These are phyloP conservation scores for Pseudomugil tenellus DNA, from an alignment of 2,797 vertebrate species.

Conservation along the genomic window DNA sequence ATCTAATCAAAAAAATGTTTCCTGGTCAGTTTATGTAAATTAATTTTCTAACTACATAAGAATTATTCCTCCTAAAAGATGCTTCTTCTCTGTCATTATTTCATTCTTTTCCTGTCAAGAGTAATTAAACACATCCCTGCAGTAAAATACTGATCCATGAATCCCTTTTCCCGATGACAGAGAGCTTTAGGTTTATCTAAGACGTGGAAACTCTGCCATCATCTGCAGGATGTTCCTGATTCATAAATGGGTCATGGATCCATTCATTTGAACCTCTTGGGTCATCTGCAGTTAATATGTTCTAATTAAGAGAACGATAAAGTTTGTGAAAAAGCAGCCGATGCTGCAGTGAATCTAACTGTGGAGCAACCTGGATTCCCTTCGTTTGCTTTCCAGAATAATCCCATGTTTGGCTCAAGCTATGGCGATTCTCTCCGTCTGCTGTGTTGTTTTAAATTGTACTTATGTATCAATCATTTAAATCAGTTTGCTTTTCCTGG, in stretches of 20 bases:
- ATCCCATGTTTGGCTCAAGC: neutral
- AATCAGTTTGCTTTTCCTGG: neutral
- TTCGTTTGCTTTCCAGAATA: no score
- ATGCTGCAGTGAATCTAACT: neutral
- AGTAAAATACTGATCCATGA: neutral
- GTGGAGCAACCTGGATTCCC: neutral
- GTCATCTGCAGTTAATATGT: no score
- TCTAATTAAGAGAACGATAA: no score
- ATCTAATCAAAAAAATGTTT: neutral
- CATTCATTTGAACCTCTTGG: no score
- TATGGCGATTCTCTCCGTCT: neutral
- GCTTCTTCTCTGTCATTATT: no score
- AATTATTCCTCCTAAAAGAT: no score
- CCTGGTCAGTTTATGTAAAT: neutral
- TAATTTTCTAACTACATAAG: neutral
- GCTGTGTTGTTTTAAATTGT: neutral
- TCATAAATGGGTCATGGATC: no score
- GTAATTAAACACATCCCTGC: neutral
- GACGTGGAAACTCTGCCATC: no score
- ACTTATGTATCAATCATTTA: neutral
- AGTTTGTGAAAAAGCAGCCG: no score
- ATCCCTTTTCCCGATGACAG: neutral
- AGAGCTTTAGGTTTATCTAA: no score
- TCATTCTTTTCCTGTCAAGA: neutral
- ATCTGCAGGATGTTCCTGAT: neutral